Conservation (phyloP, 2,797 vertebrate species). For the Melanotaenia boesemani region DNA sequence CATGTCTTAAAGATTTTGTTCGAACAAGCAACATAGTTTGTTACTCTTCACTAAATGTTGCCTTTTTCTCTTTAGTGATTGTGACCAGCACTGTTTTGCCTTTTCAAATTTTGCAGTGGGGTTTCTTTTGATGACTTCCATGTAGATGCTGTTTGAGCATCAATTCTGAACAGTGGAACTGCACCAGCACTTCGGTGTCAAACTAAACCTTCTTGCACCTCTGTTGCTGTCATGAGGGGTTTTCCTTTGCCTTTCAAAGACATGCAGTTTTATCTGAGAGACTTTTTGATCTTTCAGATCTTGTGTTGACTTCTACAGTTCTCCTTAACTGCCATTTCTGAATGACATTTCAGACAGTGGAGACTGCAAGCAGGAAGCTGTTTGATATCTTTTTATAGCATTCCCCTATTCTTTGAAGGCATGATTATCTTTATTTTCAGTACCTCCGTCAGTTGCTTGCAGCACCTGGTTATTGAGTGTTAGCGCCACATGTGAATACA, state of each 20-base stretch:
- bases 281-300: conserved; percentile 2
- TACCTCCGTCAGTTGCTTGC: neutral
- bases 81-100: neutral
- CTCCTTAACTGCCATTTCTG: conserved; percentile 2
- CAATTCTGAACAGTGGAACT: neutral
- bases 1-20: conserved; percentile 8
- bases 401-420: neutral
- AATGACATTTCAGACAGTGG: conserved; percentile 15
- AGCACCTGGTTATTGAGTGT: neutral
- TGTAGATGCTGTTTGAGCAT: neutral
- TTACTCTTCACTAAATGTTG: neutral
- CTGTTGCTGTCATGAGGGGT: neutral
- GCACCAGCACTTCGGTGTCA: neutral
- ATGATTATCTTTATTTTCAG: conserved; percentile 8
- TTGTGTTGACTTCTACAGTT: conserved; percentile 2
- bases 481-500: neutral
- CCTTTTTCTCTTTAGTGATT: neutral
- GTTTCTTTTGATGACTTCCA: neutral
- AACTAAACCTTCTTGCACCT: conserved; percentile 3
- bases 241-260: conserved; percentile 9
- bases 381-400: conserved; percentile 14
- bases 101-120: neutral
- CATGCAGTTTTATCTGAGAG: conserved; percentile 5
- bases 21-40: neutral
- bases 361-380: conserved; percentile 7